Conservation (phyloP, 2,888 invertebrate genomes). For the Sicus ferrugineus region DNA sequence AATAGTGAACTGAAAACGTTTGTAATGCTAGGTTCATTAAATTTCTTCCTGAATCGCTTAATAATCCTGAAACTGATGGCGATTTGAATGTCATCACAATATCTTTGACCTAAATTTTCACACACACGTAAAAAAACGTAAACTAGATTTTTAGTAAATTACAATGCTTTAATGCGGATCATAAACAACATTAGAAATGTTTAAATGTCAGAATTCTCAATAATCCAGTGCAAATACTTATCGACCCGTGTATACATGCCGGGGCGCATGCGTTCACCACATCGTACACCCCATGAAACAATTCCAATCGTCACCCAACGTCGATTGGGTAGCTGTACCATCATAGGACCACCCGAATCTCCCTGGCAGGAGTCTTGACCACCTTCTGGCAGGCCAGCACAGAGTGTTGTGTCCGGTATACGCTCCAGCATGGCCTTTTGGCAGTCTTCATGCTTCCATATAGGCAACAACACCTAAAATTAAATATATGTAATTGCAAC, state of each 20-base stretch:
- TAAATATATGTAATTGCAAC: neutral
- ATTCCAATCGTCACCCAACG: conserved; percentile 82
- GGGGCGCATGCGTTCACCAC: conserved; percentile 78
- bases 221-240: conserved; percentile 59
- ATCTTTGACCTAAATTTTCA: too few relatives aligned
- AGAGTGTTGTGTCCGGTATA: conserved; percentile 75
- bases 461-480: conserved; percentile 68
- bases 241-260: conserved; percentile 81
- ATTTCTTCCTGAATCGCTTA: too few relatives aligned
- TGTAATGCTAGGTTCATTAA: too few relatives aligned
- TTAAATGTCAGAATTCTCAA: conserved; percentile 60
- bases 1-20: too few relatives aligned
- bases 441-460: conserved; percentile 78
- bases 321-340: conserved; percentile 76
- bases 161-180: too few relatives aligned
- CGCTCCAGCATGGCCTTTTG: conserved; percentile 70
- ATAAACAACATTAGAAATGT: too few relatives aligned
- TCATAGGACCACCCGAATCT: conserved; percentile 73
- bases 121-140: too few relatives aligned
- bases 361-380: conserved; percentile 86
- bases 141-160: too few relatives aligned
- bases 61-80: too few relatives aligned
- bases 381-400: conserved; percentile 79
- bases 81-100: too few relatives aligned
- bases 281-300: conserved; percentile 86